Base-by-base conservation (phyloP, 2,797 vertebrate species). In the Ceryle rudis region DNA sequence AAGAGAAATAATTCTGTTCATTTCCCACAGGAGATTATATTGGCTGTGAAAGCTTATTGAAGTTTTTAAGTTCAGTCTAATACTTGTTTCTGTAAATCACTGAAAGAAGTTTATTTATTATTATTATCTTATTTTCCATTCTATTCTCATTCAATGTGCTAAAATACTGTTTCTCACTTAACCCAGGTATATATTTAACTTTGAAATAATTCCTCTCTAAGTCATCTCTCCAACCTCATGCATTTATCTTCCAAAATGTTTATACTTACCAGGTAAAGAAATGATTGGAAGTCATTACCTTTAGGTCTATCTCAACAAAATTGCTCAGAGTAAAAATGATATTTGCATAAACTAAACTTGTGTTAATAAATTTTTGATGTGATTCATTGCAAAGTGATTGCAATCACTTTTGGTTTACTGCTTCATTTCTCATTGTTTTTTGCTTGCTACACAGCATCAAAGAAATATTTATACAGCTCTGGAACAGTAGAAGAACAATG, bases 111-210 rank as follows among this genome's bases (percentile, higher is more conserved):
- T 33, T 29, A 37, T 37, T 61, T 82, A 8, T 64, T 49, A 21
- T 46, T 58, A 23, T 31, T 33, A 49, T 17, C 10, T 62, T 55
- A 60, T 57, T 11, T 67, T 74, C 25, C 33, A 83, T 13, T 78
- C 3, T 57, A 0, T 79, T 83, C 14, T 73, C 15, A 58, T 4
- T 52, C 0, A 0, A 13, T 44, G 64, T n/a, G 41, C 9, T 69
- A 44, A 87, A 85, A 52, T 65, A 18, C 0, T 41, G 1, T 37
- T 90, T 81, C 28, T 62, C 49, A 57, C 75, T 71, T 69, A 64
- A 87, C 6, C 1, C 6, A 52, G 15, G 41, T 25, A 6, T 16
- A 23, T 18, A 33, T n/a, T 55, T 37, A 64, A 31, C 5, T 60
- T 84, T 52, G 15, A 80, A 90, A 88, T 70, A 77, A 49, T 77